Evolutionary conservation across 2,888 invertebrate species (phyloP).

Genomic region (Nephrotoma appendiculata): DNA sequence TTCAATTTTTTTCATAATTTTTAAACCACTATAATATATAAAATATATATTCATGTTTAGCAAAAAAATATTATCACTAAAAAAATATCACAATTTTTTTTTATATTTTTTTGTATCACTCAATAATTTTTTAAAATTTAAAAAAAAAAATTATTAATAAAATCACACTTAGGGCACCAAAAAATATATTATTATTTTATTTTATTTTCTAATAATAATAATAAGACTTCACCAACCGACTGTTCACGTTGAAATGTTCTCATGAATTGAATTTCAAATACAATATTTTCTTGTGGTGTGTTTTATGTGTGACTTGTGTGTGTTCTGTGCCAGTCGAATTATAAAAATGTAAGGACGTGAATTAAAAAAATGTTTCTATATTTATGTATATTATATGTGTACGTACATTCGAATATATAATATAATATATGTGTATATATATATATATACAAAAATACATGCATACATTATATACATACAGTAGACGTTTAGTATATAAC

Average conservation of each 20-base stretch:
- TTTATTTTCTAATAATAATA: neutral
- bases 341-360: neutral
- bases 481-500: neutral
- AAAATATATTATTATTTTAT: neutral
- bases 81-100: neutral
- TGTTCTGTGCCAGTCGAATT: neutral
- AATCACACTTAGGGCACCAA: neutral
- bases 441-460: neutral
- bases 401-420: neutral
- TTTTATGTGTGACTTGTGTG: neutral
- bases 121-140: neutral
- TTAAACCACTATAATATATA: neutral
- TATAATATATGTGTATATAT: neutral
- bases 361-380: neutral
- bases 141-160: neutral
- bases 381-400: neutral
- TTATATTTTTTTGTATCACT: neutral
- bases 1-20: neutral
- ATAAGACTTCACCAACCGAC: conserved; percentile 2
- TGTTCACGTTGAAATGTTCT: conserved; percentile 6
- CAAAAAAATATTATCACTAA: neutral
- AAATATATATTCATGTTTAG: neutral
- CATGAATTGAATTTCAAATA: conserved; percentile 1
- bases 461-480: neutral
- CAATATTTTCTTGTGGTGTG: neutral